Evolutionary conservation across 2,113 vertebrate genomes (phyloP).

Genomic region (Microtus ochrogaster): DNA sequence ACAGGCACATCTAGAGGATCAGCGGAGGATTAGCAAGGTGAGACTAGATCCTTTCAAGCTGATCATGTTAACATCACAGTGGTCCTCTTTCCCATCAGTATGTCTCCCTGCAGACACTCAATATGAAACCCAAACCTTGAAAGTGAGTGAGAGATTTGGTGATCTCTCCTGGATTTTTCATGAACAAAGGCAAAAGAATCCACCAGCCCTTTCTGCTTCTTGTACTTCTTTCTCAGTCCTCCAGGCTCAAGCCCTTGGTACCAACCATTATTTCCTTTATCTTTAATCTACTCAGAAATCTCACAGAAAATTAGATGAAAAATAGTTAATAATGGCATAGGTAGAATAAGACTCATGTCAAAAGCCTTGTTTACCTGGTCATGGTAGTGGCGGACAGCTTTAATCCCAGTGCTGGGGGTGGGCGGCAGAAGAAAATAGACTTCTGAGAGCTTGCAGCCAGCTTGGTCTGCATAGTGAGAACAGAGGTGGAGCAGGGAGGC

Average conservation of each 20-base stretch:
- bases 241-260: background rate
- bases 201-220: background rate
- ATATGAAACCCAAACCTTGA: background rate
- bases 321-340: background rate
- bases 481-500: background rate
- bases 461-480: background rate
- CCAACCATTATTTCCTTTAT: background rate
- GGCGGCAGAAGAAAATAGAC: background rate
- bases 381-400: background rate
- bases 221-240: background rate
- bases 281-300: background rate
- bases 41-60: background rate
- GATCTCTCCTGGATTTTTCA: background rate
- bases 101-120: background rate
- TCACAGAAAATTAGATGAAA: background rate
- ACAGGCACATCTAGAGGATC: background rate
- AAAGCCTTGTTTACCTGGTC: background rate
- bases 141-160: background rate
- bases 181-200: background rate
- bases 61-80: background rate
- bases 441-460: background rate
- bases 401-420: background rate
- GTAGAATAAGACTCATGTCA: background rate
- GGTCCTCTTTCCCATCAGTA: constrained; percentile 33
- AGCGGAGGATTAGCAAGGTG: background rate